A percentile compares a stretch with the other conserved stretches of the same genome.
These are phyloP conservation scores for Ochropacha duplaris DNA, from an alignment of 2,888 invertebrate species.

Conservation along the genomic window DNA sequence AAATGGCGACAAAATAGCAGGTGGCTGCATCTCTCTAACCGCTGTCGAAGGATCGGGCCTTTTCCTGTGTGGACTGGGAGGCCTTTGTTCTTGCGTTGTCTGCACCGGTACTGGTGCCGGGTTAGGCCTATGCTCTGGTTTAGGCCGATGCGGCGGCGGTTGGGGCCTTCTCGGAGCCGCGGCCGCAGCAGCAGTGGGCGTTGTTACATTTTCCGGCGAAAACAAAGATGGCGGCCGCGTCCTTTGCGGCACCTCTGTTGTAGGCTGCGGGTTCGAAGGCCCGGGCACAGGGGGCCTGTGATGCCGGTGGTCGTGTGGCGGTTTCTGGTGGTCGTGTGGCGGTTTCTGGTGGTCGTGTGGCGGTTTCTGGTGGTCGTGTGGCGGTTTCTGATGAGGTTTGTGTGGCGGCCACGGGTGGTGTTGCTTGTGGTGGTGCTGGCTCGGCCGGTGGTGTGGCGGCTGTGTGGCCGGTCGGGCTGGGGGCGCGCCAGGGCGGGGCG, in stretches of 20 bases:
- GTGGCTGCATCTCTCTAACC: slow-evolving; percentile 70
- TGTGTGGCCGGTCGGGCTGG: slow-evolving; percentile 46
- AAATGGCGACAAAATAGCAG: slow-evolving; percentile 75
- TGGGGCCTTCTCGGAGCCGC: slow-evolving; percentile 48
- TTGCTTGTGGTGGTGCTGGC: slow-evolving; percentile 57
- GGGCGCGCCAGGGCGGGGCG: slow-evolving; percentile 39
- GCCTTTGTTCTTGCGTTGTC: slow-evolving; percentile 37
- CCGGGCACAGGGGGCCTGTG: slow-evolving; percentile 45
- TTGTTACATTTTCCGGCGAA: slow-evolving; percentile 84
- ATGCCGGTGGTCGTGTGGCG: slow-evolving; percentile 66
- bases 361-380: slow-evolving; percentile 48
- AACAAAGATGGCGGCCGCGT: slow-evolving; percentile 85
- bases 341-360: slow-evolving; percentile 60
- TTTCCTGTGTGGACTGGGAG: slow-evolving; percentile 56
- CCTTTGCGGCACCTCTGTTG: slow-evolving; percentile 44
- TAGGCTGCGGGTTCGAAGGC: slow-evolving; percentile 34
- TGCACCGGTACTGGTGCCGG: slow-evolving; percentile 36
- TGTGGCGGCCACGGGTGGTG: slow-evolving; percentile 64
- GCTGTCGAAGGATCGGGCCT: slow-evolving; percentile 62
- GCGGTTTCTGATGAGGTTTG: no score
- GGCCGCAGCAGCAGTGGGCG: slow-evolving; percentile 73
- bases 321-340: slow-evolving; percentile 64
- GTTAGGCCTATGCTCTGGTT: neutral
- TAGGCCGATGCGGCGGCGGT: slow-evolving; percentile 52
- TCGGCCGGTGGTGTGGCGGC: slow-evolving; percentile 34